Conservation (phyloP, 2,113 vertebrate genomes). For the Ramphastos sulfuratus region DNA sequence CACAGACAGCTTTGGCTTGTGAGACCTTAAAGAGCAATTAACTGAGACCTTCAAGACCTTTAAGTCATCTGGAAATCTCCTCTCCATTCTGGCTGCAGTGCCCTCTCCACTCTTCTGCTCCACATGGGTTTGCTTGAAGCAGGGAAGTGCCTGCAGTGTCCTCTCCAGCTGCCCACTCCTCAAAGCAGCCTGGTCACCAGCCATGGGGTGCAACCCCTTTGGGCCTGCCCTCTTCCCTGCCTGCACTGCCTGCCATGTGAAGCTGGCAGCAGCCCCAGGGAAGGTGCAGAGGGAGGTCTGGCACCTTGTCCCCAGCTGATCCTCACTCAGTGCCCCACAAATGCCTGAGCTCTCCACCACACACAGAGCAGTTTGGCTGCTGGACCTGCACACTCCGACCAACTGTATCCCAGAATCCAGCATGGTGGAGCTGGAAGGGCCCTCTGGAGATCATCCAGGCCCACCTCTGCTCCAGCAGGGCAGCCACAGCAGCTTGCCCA, state of each 20-base stretch:
- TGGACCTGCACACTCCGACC: neutral
- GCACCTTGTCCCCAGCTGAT: neutral
- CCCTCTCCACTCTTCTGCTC: neutral
- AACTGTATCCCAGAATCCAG: neutral
- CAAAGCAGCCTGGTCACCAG: neutral
- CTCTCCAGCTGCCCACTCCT: neutral
- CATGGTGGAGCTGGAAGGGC: no score
- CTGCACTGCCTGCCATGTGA: rapidly evolving
- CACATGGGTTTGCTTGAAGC: neutral
- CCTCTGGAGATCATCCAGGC: no score
- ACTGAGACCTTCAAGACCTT: no score
- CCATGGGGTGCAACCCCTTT: neutral
- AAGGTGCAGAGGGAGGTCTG: neutral
- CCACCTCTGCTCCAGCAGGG: no score
- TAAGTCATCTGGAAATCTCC: neutral
- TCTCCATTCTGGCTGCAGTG: no score
- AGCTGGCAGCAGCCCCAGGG: neutral
- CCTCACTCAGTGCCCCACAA: neutral
- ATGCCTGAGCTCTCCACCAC: neutral
- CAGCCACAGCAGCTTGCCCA: no score
- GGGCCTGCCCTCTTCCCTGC: neutral
- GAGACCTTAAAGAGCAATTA: no score
- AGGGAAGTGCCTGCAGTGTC: neutral
- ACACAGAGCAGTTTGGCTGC: neutral
- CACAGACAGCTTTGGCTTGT: no score